Conservation (phyloP, 2,797 vertebrate genomes). For the Neosilurus hyrtlii region DNA sequence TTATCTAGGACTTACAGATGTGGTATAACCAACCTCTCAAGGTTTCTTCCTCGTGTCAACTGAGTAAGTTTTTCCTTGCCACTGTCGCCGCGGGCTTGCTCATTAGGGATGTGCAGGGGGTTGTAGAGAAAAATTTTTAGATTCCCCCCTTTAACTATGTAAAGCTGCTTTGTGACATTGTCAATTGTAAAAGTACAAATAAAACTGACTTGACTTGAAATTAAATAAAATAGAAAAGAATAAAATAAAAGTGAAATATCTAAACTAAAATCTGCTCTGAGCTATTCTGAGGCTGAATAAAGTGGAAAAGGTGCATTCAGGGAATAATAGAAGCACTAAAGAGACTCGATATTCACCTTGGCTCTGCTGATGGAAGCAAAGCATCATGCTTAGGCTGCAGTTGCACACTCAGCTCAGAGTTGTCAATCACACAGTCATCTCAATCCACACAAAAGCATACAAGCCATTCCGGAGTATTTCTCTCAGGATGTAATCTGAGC, state of each 20-base stretch:
- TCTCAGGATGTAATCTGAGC: slow-evolving; percentile 7
- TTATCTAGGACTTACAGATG: too few relatives aligned
- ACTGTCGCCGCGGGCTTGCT: too few relatives aligned
- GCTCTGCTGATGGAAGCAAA: slow-evolving; percentile 35
- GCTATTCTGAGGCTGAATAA: not conserved
- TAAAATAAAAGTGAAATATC: slow-evolving; percentile 1
- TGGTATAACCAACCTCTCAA: too few relatives aligned
- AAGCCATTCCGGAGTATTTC: not conserved
- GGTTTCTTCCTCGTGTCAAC: too few relatives aligned
- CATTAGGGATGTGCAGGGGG: too few relatives aligned
- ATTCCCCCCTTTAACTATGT: too few relatives aligned
- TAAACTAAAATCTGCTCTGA: slow-evolving; percentile 17
- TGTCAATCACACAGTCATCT: slow-evolving; percentile 29
- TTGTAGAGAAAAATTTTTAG: too few relatives aligned
- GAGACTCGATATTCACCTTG: slow-evolving; percentile 12
- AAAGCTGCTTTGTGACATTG: too few relatives aligned
- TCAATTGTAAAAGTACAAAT: too few relatives aligned
- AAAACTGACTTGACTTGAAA: too few relatives aligned
- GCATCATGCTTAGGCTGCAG: slow-evolving; percentile 31
- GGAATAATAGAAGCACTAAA: slow-evolving; percentile 16
- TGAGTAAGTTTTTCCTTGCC: too few relatives aligned
- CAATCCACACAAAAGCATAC: not conserved
- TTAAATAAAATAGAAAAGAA: not conserved
- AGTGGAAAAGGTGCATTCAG: slow-evolving; percentile 9
- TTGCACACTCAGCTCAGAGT: slow-evolving; percentile 30